phyloP scores from a whole-genome alignment of 2,888 invertebrate species.

The Aleiodes leptofemur region DNA sequence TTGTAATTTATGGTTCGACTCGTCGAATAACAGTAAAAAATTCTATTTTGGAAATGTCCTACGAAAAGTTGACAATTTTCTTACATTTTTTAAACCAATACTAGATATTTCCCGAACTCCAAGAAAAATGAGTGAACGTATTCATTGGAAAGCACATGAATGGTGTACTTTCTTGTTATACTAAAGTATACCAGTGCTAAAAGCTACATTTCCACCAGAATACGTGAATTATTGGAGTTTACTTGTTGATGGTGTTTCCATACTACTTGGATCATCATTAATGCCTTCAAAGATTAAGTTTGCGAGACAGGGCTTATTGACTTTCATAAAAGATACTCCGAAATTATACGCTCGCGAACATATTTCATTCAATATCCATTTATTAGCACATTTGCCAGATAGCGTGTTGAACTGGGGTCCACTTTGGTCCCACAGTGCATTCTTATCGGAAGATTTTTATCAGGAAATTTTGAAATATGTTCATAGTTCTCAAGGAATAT shows the following conservation, averaged over 20 bases:
- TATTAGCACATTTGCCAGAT: neutral
- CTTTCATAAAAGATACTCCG: neutral
- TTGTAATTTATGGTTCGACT: slow-evolving; percentile 27
- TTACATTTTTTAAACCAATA: slow-evolving; percentile 11
- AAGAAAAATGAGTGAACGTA: slow-evolving; percentile 32
- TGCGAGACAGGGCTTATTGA: neutral
- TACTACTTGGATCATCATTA: neutral
- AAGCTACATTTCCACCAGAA: neutral
- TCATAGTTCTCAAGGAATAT: neutral
- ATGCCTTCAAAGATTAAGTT: neutral
- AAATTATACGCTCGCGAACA: slow-evolving; percentile 12
- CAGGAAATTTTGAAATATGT: neutral
- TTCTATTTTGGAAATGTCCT: slow-evolving; percentile 3
- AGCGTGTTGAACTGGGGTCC: slow-evolving; percentile 7
- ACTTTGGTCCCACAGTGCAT: neutral
- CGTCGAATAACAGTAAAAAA: neutral
- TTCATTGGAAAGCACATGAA: slow-evolving; percentile 40
- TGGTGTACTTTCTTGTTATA: slow-evolving; percentile 19
- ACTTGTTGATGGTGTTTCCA: neutral
- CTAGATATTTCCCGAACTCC: slow-evolving; percentile 34
- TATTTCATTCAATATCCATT: slow-evolving; percentile 7
- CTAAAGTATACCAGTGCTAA: slow-evolving; percentile 29
- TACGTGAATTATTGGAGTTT: neutral
- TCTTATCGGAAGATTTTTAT: neutral
- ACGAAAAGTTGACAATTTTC: too few relatives aligned